Evolutionary conservation across 1,140 invertebrate species (phyloP).

Genomic region (Ceratina calcarata): DNA sequence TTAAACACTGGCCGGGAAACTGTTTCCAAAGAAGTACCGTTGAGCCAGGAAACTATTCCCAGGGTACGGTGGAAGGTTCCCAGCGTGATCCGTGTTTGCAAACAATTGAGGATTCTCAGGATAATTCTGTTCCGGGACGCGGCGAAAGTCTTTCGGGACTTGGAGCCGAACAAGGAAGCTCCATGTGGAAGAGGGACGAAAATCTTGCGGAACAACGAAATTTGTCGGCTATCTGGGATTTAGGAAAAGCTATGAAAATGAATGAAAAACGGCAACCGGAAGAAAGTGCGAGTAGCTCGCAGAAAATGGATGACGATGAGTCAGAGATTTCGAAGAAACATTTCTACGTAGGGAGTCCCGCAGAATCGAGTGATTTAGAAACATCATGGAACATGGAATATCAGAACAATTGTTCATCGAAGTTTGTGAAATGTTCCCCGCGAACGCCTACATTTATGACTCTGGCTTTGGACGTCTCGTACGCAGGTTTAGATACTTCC

Average conservation of each 20-base stretch:
- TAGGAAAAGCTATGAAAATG: too few relatives aligned
- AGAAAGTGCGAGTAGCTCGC: neutral
- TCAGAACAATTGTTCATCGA: neutral
- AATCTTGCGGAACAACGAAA: neutral
- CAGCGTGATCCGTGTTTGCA: neutral
- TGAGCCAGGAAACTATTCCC: neutral
- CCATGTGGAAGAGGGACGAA: neutral
- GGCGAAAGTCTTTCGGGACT: conserved; percentile 5
- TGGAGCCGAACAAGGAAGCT: neutral
- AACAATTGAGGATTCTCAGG: conserved; percentile 8
- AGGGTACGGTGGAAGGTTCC: neutral
- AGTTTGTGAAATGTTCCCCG: neutral
- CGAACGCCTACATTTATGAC: conserved; percentile 54
- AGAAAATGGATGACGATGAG: neutral
- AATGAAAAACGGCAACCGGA: neutral
- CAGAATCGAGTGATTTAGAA: neutral
- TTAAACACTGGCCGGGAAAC: neutral
- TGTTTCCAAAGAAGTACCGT: neutral
- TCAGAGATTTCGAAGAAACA: neutral
- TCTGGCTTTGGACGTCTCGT: conserved; percentile 74
- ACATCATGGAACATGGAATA: neutral
- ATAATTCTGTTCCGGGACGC: neutral
- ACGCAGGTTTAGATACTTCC: conserved; percentile 54
- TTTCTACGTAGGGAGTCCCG: neutral
- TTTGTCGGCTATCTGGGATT: neutral